A percentile compares a stretch with the other conserved stretches of the same genome.
Evolutionary conservation across 2,113 vertebrate genomes (phyloP).

Genomic region (Aphyosemion australe): DNA sequence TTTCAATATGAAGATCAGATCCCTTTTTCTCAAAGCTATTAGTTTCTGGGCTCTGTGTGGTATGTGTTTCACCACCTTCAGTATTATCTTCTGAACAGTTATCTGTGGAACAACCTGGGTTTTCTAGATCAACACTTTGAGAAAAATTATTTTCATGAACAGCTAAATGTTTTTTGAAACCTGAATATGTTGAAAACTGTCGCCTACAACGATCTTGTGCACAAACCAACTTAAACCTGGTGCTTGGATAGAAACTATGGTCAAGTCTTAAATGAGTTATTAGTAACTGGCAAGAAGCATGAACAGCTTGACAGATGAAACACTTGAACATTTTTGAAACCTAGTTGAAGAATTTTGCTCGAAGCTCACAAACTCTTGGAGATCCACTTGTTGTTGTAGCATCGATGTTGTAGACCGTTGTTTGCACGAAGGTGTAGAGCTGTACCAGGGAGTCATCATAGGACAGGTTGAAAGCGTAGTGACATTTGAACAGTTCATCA

Average conservation of each 20-base stretch:
- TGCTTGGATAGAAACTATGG: slow-evolving; percentile 5
- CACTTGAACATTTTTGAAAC: slow-evolving; percentile 10
- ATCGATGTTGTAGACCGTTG: slow-evolving; percentile 46
- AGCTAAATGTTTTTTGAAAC: slow-evolving; percentile 10
- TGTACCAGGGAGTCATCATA: slow-evolving; percentile 13
- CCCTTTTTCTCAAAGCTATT: background rate
- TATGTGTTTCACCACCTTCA: background rate
- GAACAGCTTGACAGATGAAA: slow-evolving; percentile 35
- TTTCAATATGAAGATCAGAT: background rate
- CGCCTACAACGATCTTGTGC: background rate
- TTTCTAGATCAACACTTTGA: too few relatives aligned
- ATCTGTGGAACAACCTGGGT: too few relatives aligned
- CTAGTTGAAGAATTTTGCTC: slow-evolving; percentile 20
- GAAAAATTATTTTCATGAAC: too few relatives aligned
- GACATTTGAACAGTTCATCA: slow-evolving; percentile 40
- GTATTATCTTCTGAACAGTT: too few relatives aligned
- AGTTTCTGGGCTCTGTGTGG: background rate
- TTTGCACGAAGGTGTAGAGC: slow-evolving; percentile 27
- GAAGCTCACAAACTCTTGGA: slow-evolving; percentile 30
- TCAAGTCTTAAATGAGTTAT: background rate
- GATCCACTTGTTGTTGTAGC: slow-evolving; percentile 28
- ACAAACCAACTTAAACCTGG: slow-evolving; percentile 13
- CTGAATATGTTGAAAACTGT: slow-evolving; percentile 1
- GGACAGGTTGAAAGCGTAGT: slow-evolving; percentile 20
- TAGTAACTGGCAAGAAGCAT: background rate